Evolutionary conservation across 2,797 vertebrate species (phyloP).

Genomic region (Semotilus atromaculatus): DNA sequence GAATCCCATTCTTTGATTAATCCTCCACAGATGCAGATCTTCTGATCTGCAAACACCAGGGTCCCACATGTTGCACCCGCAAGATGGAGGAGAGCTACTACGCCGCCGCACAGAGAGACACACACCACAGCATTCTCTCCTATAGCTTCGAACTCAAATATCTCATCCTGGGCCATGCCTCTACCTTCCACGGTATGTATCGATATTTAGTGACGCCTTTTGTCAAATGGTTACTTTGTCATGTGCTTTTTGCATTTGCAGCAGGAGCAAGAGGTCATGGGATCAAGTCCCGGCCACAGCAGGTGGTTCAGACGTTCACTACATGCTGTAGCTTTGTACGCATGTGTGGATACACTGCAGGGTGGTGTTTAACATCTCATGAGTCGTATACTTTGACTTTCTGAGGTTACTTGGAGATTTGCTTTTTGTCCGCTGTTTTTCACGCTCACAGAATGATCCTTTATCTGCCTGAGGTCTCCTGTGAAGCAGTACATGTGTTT

Average conservation of each 20-base stretch:
- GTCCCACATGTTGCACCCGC: constrained; percentile 87
- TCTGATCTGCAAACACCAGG: constrained; percentile 83
- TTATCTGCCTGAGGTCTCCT: constrained; percentile 3
- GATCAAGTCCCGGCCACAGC: neutral
- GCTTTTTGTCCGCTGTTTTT: constrained; percentile 21
- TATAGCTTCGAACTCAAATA: constrained; percentile 92
- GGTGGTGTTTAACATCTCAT: constrained; percentile 1
- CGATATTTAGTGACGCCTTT: neutral
- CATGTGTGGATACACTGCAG: neutral
- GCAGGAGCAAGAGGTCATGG: neutral
- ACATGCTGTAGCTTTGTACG: constrained; percentile 1
- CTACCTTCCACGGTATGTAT: constrained; percentile 84
- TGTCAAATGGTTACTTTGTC: neutral
- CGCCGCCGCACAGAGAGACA: constrained; percentile 85
- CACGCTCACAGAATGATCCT: constrained; percentile 12
- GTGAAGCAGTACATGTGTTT: constrained; percentile 17
- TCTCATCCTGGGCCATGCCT: constrained; percentile 84
- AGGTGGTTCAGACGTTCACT: constrained; percentile 11
- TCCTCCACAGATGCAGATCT: constrained; percentile 78
- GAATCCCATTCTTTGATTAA: neutral
- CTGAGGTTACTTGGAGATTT: constrained; percentile 2
- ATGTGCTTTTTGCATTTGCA: constrained; percentile 1
- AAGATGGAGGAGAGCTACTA: constrained; percentile 93
- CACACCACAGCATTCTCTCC: constrained; percentile 85
- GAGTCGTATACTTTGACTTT: neutral